These are phyloP conservation scores for Trichosurus vulpecula DNA, from an alignment of 2,797 vertebrate species.

Conservation along the genomic window DNA sequence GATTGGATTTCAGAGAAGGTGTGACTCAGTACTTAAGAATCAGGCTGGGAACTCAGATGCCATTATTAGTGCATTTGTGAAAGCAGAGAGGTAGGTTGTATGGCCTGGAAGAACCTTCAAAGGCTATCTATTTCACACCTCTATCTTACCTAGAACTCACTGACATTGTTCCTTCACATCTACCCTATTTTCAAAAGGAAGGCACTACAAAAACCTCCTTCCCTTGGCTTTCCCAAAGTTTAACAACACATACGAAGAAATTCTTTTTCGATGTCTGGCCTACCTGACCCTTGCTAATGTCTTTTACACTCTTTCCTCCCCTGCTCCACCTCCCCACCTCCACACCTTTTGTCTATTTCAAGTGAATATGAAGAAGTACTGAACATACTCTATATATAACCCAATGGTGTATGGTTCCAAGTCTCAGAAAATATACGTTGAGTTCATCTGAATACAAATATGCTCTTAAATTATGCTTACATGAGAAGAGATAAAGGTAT, in stretches of 20 bases:
- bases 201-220: background rate
- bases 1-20: background rate
- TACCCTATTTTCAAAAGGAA: slow-evolving; percentile 28
- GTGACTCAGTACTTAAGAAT: background rate
- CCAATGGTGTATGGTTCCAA: slow-evolving; percentile 13
- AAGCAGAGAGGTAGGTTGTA: background rate
- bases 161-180: slow-evolving; percentile 29
- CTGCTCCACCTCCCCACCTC: no score
- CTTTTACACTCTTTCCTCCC: background rate
- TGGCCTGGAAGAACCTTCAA: background rate
- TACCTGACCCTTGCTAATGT: background rate
- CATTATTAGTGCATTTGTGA: background rate
- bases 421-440: slow-evolving; percentile 18
- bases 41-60: background rate
- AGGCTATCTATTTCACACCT: background rate
- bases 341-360: background rate
- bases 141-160: background rate
- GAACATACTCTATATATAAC: background rate
- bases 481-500: background rate
- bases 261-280: background rate
- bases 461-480: background rate
- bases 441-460: background rate
- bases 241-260: background rate
- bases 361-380: background rate
- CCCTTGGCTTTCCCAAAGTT: background rate